Conservation (phyloP, 2,797 vertebrate genomes). For the Rhinichthys osculus region DNA sequence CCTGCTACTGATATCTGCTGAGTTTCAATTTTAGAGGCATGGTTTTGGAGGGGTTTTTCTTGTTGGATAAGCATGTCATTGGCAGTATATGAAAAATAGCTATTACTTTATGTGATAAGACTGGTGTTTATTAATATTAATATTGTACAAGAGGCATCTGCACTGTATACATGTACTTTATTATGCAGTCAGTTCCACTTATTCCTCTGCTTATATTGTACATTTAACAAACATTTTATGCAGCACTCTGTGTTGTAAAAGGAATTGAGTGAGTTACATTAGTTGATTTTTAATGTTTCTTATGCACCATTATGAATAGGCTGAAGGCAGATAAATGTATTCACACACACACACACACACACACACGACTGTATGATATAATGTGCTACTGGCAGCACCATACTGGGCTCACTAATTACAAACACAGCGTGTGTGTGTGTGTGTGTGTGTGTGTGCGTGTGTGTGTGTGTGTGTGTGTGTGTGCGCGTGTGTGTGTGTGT, state of each 20-base stretch:
- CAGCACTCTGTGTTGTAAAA: slow-evolving; percentile 1
- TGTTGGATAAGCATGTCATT: neutral
- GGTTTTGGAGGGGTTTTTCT: neutral
- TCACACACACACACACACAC: neutral
- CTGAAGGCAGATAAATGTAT: slow-evolving; percentile 24
- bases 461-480: neutral
- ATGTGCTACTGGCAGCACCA: slow-evolving; percentile 19
- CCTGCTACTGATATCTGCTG: slow-evolving; percentile 8
- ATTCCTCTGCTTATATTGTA: neutral
- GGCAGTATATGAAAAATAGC: neutral
- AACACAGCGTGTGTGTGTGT: slow-evolving; percentile 28
- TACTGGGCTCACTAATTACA: slow-evolving; percentile 41
- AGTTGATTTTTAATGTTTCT: slow-evolving; percentile 18
- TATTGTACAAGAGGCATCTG: neutral
- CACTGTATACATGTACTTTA: neutral
- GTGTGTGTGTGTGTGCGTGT: too few species aligned
- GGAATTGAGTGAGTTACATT: neutral
- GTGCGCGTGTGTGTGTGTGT: neutral
- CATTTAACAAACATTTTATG: slow-evolving; percentile 12
- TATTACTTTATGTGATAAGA: neutral
- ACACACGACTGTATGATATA: neutral
- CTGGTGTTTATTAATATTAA: neutral
- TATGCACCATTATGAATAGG: slow-evolving; percentile 16
- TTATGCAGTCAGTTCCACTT: slow-evolving; percentile 20
- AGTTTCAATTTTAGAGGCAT: neutral